Base-by-base conservation (phyloP, 1,140 invertebrate genomes). In the Cotesia typhae region DNA sequence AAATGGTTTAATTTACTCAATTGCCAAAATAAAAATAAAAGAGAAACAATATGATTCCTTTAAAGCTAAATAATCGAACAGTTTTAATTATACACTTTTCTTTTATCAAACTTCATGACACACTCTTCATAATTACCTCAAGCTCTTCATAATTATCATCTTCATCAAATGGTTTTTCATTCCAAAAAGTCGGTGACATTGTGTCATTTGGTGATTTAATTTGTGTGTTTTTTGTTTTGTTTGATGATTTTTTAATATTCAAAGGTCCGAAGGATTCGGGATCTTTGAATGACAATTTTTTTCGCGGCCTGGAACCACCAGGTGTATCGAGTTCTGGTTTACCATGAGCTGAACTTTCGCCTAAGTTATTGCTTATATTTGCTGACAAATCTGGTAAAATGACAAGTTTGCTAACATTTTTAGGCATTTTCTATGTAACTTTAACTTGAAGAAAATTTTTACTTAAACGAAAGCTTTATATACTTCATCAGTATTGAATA, bases 241-340 rank as follows among this genome's bases (percentile, higher is more conserved):
- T 75, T 12, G 71, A 79, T 3, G 79, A 77, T 64, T 81, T 85
- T 74, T 83, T 83, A 74, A 85, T 76, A 73, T 83, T 84, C 71
- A 85, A 78, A 67, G 83, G 85, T 4, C 86, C 84, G 71, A 91
- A 88, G n/a, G 93, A 92, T 84, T 94, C 93, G 1, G 94, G 94
- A 78, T 95, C 94, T 69, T 94, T 90, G 80, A 95, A 96, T 0
- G 93, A 95, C 1, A 95, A 85, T 79, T 96, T 96, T 83, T 95
- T 96, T 28, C 93, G 87, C 0, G 94, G 94, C 75, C 91, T 90
- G 67, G 93, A 90, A 17, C 87, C 86, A 38, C 82, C 85, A 28
- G 61, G 70, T 3, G 72, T 70, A 1, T 65, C 57, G 2, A 68
- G 68, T 65, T 74, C 67, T 1, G 77, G 83, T 77, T 72, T 81